These are phyloP conservation scores for Oppia nitens DNA, from an alignment of 1,140 invertebrate species.

Conservation along the genomic window DNA sequence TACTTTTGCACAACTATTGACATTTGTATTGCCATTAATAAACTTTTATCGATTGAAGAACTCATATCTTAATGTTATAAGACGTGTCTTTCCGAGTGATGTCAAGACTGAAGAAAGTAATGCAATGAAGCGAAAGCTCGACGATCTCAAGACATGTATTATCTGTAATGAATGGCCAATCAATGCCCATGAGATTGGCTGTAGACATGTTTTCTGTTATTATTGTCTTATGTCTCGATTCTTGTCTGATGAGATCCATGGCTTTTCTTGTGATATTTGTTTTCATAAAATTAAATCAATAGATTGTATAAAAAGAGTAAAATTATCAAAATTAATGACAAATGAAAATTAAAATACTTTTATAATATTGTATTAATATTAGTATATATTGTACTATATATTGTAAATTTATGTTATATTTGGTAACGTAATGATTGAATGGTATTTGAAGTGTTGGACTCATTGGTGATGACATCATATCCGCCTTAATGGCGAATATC, in stretches of 20 bases:
- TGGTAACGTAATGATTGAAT: too few species aligned
- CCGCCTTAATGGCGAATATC: too few species aligned
- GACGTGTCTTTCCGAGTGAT: neutral
- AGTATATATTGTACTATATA: too few species aligned
- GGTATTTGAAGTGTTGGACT: too few species aligned
- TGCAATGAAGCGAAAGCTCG: neutral
- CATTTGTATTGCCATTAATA: neutral
- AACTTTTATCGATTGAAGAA: neutral
- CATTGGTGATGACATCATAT: too few species aligned
- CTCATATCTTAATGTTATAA: neutral
- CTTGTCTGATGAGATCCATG: neutral
- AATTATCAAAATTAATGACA: too few species aligned
- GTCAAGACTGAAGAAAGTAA: neutral
- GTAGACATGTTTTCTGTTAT: neutral
- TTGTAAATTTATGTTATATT: too few species aligned
- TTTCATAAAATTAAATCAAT: neutral
- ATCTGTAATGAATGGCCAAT: neutral
- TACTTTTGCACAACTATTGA: neutral
- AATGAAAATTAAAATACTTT: too few species aligned
- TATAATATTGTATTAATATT: too few species aligned
- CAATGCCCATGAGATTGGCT: neutral
- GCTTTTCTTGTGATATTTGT: neutral
- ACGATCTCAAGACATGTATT: neutral
- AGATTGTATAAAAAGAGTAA: neutral
- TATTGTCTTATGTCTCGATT: neutral